Percentiles rank a stretch among this genome's conserved stretches.
Conservation (phyloP, 2,888 invertebrate species). For the Sepioteuthis lessoniana region DNA sequence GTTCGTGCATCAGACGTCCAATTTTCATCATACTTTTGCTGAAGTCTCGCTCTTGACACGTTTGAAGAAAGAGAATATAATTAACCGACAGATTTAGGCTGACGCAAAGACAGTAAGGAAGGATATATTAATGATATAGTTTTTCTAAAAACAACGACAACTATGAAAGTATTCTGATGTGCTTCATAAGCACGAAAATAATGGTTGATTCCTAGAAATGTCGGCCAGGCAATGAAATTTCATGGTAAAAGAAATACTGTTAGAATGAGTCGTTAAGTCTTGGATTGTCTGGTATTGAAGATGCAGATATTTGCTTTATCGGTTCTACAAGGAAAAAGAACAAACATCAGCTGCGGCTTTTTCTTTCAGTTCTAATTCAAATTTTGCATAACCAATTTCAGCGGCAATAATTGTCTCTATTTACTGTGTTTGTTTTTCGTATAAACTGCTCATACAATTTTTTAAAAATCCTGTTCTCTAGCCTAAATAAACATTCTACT, state of each 20-base stretch:
- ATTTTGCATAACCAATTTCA: too few species aligned
- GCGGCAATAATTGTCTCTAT: too few species aligned
- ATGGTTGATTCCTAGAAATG: not conserved
- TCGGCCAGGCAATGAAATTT: not conserved
- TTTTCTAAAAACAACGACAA: not conserved
- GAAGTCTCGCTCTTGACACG: not conserved
- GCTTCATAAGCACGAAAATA: not conserved
- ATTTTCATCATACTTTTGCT: not conserved
- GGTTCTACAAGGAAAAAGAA: too few species aligned
- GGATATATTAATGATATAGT: not conserved
- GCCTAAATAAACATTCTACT: too few species aligned
- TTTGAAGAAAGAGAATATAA: constrained; percentile 33
- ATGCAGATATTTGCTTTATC: too few species aligned
- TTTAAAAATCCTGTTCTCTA: too few species aligned
- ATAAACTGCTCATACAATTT: too few species aligned
- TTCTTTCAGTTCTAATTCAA: too few species aligned
- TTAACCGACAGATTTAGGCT: not conserved
- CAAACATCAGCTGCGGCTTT: too few species aligned
- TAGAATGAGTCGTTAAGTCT: too few species aligned
- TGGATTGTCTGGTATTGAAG: too few species aligned
- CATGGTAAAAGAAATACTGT: not conserved
- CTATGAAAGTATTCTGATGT: not conserved
- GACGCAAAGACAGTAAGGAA: not conserved
- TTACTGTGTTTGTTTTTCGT: too few species aligned
- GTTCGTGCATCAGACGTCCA: not conserved